Evolutionary conservation across 2,888 invertebrate species (phyloP), one percentile per base, ranked within the genome.

Genomic region (Hypsopygia costalis): DNA sequence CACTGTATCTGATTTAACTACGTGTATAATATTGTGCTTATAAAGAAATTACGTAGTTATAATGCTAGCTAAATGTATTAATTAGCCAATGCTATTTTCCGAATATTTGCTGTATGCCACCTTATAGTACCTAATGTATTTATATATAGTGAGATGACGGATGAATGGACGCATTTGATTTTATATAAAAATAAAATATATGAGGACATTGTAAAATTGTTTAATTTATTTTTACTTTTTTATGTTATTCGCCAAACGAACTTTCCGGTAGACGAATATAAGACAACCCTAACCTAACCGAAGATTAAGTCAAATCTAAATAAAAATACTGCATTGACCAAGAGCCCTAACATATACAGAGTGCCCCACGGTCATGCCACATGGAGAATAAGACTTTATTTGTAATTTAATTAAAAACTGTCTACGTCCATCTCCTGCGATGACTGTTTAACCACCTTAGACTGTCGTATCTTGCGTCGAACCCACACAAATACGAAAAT

Each of bases 181-280:
- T 88, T 87, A 80, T 87, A 88, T 85, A 80, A 81, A 86, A 80
- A 82, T 83, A 86, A 82, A 87, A 81, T 86, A 82, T 85, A 83
- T 76, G 86, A 88, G 67, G 74, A 83, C 77, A 60, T 43, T 40
- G 28, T 35, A 34, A 33, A 25, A 39, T 27, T 10, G 28, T 39
- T 39, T 39, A 6, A 20, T 39, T 39, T 39, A 22, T 25, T n/a
- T n/a, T 11, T 11, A 11, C 11, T 1, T 4, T 1, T 4, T 1
- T 34, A 3, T 1, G n/a, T 9, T 1, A 3, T 28, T 36, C 16
- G 9, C 16, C 20, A 20, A 29, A 29, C n/a, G n/a, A n/a, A n/a
- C n/a, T n/a, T n/a, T n/a, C n/a, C n/a, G n/a, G n/a, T n/a, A n/a
- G n/a, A n/a, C n/a, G n/a, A n/a, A n/a, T n/a, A n/a, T n/a, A n/a